Conservation (phyloP, 37 sponge, comb jelly and placozoan genomes). For the Hexactinellida sp. region DNA sequence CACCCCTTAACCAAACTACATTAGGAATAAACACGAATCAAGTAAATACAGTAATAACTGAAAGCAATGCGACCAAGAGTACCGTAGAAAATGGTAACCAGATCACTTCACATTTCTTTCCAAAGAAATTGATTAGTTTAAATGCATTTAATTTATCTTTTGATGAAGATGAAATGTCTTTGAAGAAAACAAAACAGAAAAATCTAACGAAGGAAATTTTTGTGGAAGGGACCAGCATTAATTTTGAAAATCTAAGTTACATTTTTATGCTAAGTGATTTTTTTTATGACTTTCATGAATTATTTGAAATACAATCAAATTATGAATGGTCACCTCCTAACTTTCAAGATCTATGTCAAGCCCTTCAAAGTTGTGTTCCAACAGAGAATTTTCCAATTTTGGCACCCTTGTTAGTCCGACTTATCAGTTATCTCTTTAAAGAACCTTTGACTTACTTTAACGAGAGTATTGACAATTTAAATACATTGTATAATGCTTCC, state of each 20-base stretch:
- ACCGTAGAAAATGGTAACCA: neutral
- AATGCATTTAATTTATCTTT: neutral
- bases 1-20: neutral
- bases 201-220: neutral
- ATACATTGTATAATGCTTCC: neutral
- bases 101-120: slow-evolving; percentile 4
- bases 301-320: neutral
- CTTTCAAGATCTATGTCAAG: neutral
- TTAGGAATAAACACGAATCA: neutral
- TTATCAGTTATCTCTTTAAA: neutral
- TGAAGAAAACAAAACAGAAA: neutral
- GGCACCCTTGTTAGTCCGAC: neutral
- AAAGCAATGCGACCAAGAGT: neutral
- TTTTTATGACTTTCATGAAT: neutral
- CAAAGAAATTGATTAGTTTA: neutral
- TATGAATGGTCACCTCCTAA: neutral
- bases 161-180: slow-evolving; percentile 1
- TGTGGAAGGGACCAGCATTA: neutral
- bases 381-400: neutral
- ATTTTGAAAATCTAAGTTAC: neutral
- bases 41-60: neutral
- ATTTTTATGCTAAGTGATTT: neutral
- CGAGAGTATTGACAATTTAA: neutral
- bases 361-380: neutral
- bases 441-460: neutral